phyloP scores from a whole-genome alignment of 1,140 invertebrate genomes.

The Ctenoplectra terminalis region DNA sequence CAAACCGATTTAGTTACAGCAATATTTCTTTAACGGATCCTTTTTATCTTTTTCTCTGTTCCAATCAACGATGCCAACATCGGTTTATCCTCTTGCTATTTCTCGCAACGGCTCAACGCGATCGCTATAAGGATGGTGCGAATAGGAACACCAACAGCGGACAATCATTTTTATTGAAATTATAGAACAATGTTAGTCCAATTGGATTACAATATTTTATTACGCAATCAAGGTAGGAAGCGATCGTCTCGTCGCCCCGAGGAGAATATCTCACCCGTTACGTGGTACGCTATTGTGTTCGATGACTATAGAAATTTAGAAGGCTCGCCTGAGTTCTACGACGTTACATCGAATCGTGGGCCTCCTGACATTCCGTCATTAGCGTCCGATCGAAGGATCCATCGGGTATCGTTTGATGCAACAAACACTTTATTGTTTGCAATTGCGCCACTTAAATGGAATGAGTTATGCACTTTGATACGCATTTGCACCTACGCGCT shows the following conservation, averaged over 20 bases:
- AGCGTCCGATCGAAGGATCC: not conserved
- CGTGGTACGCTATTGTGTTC: constrained; percentile 44
- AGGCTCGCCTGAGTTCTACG: constrained; percentile 11
- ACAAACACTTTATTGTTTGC: not conserved
- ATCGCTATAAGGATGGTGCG: not conserved
- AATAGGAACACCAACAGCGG: not conserved
- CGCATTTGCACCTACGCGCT: not conserved
- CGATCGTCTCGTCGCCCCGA: constrained; percentile 23
- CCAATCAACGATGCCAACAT: not conserved
- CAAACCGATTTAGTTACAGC: not conserved
- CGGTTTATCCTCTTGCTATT: not conserved
- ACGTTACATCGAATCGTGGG: constrained; percentile 11
- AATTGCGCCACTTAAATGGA: not conserved
- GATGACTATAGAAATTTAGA: constrained; percentile 57
- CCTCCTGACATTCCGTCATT: not conserved
- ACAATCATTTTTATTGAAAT: not conserved
- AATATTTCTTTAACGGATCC: not conserved
- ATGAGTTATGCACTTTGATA: not conserved
- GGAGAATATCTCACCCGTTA: constrained; percentile 43
- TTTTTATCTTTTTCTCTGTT: not conserved
- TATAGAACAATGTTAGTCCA: not conserved
- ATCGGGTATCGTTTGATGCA: not conserved
- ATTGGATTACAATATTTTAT: not conserved
- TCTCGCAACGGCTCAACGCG: not conserved
- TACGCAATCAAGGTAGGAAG: not conserved